These are phyloP conservation scores for Vanessa cardui DNA, from an alignment of 2,888 invertebrate species.

Conservation along the genomic window DNA sequence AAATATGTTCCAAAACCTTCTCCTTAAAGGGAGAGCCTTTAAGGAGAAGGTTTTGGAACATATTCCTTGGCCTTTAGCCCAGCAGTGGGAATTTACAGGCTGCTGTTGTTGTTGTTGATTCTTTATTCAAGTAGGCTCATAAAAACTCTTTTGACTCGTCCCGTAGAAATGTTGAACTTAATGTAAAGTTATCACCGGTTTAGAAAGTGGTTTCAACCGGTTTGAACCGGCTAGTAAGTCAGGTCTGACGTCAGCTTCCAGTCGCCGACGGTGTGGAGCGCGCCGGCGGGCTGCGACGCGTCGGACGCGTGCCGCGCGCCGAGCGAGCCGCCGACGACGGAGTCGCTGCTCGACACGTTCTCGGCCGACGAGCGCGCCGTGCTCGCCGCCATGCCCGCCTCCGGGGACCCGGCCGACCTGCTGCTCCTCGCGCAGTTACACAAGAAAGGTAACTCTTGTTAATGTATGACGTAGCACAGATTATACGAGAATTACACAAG, in stretches of 20 bases:
- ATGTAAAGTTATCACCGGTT: not conserved
- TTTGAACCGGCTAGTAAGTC: no score
- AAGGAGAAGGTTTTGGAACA: no score
- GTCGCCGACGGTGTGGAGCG: conserved; percentile 73
- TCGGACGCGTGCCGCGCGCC: conserved; percentile 56
- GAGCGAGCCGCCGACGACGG: conserved; percentile 55
- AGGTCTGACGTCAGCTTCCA: conserved; percentile 61
- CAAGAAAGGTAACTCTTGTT: conserved; percentile 70
- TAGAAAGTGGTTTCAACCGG: no score
- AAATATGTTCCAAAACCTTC: no score
- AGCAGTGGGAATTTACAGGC: no score
- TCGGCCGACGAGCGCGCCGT: conserved; percentile 85
- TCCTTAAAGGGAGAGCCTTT: no score
- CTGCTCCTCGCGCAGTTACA: conserved; percentile 86
- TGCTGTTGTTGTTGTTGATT: no score
- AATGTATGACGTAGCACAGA: not conserved
- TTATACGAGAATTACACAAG: no score
- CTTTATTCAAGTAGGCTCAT: no score
- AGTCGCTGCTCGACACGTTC: conserved; percentile 83
- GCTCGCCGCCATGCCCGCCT: conserved; percentile 88
- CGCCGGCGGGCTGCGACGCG: conserved; percentile 65
- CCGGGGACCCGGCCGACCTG: conserved; percentile 89
- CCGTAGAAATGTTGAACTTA: no score
- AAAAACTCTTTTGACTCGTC: no score
- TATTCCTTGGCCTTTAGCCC: no score